A percentile compares a stretch with the other conserved stretches of the same genome.
These are phyloP conservation scores for Leptinotarsa texana DNA, from an alignment of 1,140 invertebrate species.

Conservation along the genomic window DNA sequence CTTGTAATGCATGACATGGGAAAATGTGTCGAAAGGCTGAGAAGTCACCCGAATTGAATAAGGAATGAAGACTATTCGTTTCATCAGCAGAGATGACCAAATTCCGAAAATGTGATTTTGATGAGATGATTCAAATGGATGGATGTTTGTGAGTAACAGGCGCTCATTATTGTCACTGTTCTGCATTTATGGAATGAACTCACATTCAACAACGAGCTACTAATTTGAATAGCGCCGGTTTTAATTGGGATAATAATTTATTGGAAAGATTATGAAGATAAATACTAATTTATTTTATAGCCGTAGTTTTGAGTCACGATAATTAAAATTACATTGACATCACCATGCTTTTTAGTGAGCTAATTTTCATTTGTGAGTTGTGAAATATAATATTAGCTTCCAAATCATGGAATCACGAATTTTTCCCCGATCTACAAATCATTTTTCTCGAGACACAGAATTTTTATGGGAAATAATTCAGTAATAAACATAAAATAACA, in stretches of 20 bases:
- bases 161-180: neutral
- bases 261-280: too few species aligned
- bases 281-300: too few species aligned
- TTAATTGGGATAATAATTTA: neutral
- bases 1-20: slow-evolving; percentile 9
- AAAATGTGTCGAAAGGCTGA: neutral
- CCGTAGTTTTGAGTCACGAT: too few species aligned
- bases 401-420: too few species aligned
- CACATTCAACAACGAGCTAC: neutral
- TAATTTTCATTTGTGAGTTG: too few species aligned
- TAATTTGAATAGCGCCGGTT: neutral
- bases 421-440: too few species aligned
- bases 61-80: neutral
- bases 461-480: too few species aligned
- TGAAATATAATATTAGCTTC: too few species aligned
- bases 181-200: neutral
- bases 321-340: too few species aligned
- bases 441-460: too few species aligned
- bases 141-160: neutral
- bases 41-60: slow-evolving; percentile 10
- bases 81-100: neutral
- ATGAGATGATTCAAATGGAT: neutral
- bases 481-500: too few species aligned
- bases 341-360: too few species aligned
- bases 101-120: slow-evolving; percentile 22